Evolutionary conservation across 2,113 vertebrate species (phyloP).

Genomic region (Abramis brama): DNA sequence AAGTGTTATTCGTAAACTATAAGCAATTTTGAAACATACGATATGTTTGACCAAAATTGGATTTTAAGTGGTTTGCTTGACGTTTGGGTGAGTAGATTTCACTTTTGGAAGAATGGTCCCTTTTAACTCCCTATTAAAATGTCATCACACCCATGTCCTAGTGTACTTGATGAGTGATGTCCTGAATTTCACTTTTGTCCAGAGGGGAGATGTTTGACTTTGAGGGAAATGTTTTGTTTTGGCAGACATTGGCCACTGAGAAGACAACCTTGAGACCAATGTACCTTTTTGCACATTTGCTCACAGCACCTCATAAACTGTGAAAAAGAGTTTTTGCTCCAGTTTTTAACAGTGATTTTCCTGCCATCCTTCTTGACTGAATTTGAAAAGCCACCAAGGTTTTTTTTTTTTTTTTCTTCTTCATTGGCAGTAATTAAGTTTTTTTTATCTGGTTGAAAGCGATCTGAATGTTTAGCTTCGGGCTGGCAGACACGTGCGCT

Average conservation of each 20-base stretch:
- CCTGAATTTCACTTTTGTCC: not conserved
- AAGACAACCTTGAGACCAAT: not conserved
- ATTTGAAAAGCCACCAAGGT: not conserved
- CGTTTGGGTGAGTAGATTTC: not conserved
- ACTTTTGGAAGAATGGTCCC: not conserved
- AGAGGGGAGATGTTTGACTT: slow-evolving; percentile 30
- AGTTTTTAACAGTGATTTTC: too few relatives aligned
- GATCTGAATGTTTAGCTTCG: not conserved
- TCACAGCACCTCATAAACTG: not conserved
- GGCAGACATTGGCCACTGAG: not conserved
- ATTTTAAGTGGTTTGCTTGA: not conserved
- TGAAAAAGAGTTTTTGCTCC: too few relatives aligned
- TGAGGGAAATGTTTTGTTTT: not conserved
- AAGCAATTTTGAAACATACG: not conserved
- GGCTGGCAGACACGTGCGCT: not conserved
- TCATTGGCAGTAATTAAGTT: not conserved
- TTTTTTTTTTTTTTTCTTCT: not conserved
- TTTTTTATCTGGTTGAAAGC: not conserved
- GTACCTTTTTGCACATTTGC: not conserved
- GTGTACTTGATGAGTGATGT: not conserved
- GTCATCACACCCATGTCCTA: not conserved
- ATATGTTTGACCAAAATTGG: not conserved
- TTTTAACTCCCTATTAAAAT: not conserved
- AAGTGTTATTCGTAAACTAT: too few relatives aligned
- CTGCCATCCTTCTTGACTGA: too few relatives aligned